A percentile compares a stretch with the other conserved stretches of the same genome.
These are phyloP conservation scores for Cryptoprocta ferox DNA, from an alignment of 2,797 vertebrate genomes.

Conservation along the genomic window DNA sequence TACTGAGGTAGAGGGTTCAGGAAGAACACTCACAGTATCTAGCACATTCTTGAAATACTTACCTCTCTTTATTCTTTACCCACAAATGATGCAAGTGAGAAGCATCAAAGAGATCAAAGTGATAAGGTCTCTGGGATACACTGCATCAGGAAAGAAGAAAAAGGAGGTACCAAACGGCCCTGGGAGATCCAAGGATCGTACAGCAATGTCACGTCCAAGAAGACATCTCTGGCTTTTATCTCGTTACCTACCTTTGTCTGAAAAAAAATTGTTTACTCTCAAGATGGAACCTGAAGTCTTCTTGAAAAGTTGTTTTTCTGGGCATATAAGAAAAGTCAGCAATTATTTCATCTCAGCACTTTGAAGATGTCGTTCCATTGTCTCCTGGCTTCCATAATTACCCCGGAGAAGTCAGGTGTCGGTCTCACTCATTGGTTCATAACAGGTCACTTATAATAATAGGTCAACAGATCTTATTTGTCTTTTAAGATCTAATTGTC, in stretches of 20 bases:
- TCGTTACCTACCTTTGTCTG: background rate
- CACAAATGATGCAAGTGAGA: background rate
- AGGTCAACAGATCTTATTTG: no score
- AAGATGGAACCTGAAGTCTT: background rate
- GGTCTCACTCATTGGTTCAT: no score
- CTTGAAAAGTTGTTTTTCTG: background rate
- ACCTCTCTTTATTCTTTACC: background rate
- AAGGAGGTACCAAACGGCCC: no score
- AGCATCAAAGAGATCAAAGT: background rate
- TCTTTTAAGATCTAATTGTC: background rate
- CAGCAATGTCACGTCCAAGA: background rate
- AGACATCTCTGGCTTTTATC: background rate
- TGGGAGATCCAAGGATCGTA: accelerated
- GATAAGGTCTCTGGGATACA: background rate
- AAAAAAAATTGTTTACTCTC: background rate
- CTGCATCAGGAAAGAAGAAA: background rate
- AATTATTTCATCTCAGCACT: background rate
- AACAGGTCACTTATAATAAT: no score
- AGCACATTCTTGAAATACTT: no score
- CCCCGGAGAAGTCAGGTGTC: background rate
- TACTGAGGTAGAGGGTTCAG: background rate
- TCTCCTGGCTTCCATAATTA: background rate
- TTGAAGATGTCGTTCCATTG: background rate
- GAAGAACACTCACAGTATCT: background rate
- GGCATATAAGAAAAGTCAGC: background rate